Conservation (phyloP, 2,113 vertebrate genomes). For the Proteles cristata region DNA sequence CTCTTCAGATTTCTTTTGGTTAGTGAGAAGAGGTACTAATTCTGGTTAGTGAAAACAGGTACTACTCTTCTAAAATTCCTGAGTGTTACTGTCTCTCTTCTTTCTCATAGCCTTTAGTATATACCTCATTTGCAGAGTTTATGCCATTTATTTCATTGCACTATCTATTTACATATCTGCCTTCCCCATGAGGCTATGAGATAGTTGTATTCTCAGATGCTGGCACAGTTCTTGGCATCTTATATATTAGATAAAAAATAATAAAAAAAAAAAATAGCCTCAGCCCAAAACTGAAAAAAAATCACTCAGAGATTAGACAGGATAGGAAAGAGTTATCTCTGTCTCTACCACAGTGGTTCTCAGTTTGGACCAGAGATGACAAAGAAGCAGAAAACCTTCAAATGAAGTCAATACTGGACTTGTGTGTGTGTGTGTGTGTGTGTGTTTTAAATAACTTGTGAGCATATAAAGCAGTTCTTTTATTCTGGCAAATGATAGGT, state of each 20-base stretch:
- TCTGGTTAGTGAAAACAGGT: neutral
- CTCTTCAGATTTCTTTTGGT: neutral
- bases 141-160: neutral
- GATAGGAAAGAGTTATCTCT: neutral
- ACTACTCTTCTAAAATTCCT: neutral
- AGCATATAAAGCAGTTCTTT: neutral
- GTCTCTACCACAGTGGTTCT: neutral
- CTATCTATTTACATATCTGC: neutral
- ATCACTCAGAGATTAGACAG: neutral
- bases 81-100: neutral
- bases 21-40: neutral
- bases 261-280: constrained; percentile 23
- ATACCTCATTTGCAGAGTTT: neutral
- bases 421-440: neutral
- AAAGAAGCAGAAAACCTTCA: neutral
- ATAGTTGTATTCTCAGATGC: neutral
- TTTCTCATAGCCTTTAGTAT: constrained; percentile 42
- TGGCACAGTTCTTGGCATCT: neutral
- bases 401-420: neutral
- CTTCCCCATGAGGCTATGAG: neutral
- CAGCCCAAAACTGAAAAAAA: neutral
- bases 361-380: constrained; percentile 36
- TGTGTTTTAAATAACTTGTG: neutral
- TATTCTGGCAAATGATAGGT: neutral
- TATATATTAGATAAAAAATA: constrained; percentile 7